Conservation (phyloP, 2,888 invertebrate genomes). For the Cantharis rufa region DNA sequence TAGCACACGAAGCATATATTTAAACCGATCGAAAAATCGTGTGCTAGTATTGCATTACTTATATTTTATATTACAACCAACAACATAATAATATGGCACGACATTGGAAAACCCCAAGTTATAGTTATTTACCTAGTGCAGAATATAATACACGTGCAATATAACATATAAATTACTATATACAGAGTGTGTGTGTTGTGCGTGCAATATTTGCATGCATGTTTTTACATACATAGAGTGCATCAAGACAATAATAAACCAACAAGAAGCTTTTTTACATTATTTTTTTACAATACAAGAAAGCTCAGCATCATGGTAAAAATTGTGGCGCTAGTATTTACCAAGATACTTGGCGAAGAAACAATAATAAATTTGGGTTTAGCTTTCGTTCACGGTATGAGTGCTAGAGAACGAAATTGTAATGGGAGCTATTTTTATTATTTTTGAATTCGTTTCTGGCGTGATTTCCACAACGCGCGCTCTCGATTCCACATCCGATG, state of each 20-base stretch:
- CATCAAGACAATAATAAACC: background rate
- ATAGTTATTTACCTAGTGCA: constrained; percentile 20
- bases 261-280: background rate
- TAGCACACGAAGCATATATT: background rate
- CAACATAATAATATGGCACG: constrained; percentile 29
- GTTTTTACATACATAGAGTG: background rate
- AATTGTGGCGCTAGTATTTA: background rate
- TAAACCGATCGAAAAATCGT: background rate
- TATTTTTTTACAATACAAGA: background rate
- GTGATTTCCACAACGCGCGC: constrained; percentile 53
- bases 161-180: constrained; percentile 22
- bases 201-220: background rate
- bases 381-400: background rate
- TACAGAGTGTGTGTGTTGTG: constrained; percentile 5
- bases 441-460: constrained; percentile 42
- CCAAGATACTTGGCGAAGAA: background rate
- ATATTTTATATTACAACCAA: constrained; percentile 5
- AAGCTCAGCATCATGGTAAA: background rate
- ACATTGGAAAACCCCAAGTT: constrained; percentile 20
- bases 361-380: background rate
- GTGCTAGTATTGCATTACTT: background rate
- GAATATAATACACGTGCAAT: constrained; percentile 27
- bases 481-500: constrained; percentile 35
- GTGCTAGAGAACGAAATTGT: constrained; percentile 35
- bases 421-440: constrained; percentile 53